A percentile compares a stretch with the other conserved stretches of the same genome.
Evolutionary conservation across 2,888 invertebrate species (phyloP).

Genomic region (Torymus auratus): DNA sequence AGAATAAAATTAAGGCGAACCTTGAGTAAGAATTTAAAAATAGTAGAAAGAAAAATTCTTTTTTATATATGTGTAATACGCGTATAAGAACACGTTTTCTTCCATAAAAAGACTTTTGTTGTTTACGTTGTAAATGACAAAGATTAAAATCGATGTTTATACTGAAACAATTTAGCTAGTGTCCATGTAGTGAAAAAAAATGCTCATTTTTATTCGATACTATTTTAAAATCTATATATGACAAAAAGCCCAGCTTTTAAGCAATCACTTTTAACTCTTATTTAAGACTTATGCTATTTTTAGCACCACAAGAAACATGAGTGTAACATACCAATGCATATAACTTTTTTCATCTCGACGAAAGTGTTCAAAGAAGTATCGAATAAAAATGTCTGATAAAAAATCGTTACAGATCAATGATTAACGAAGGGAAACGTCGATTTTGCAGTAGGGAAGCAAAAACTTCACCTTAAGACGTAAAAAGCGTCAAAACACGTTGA

Average conservation of each 20-base stretch:
- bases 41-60: constrained; percentile 14
- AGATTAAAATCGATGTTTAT: no score
- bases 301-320: not conserved
- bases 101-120: not conserved
- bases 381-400: constrained; percentile 17
- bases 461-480: not conserved
- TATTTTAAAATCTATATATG: not conserved
- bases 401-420: no score
- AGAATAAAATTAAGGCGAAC: constrained; percentile 41
- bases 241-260: no score
- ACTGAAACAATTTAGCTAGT: no score
- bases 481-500: constrained; percentile 17
- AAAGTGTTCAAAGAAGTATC: constrained; percentile 15
- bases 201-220: constrained; percentile 32
- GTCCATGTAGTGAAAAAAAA: no score
- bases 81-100: no score
- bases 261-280: not conserved
- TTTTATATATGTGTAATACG: not conserved
- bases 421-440: constrained; percentile 5
- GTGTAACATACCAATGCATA: constrained; percentile 13
- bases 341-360: not conserved
- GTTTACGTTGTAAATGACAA: not conserved
- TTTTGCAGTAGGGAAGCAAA: constrained; percentile 20
- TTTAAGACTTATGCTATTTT: not conserved
- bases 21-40: constrained; percentile 21